These are phyloP conservation scores for Periophthalmus magnuspinnatus DNA, from an alignment of 2,797 vertebrate species.

Conservation along the genomic window DNA sequence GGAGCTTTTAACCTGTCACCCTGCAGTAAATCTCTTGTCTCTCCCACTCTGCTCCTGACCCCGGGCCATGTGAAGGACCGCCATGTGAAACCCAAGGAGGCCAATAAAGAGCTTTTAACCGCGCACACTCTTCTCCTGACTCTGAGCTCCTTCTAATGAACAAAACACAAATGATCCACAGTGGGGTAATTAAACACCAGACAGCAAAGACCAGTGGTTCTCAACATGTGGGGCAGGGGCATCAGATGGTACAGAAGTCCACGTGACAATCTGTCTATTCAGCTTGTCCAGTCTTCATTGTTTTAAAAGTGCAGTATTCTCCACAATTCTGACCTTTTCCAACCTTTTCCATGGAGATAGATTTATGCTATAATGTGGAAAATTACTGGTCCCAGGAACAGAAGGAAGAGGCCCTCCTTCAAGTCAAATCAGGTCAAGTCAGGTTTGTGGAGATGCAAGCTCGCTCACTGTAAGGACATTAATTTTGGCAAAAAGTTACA, in stretches of 20 bases:
- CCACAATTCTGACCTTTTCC: too few species aligned
- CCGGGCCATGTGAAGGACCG: constrained; percentile 19
- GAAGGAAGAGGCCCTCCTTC: too few species aligned
- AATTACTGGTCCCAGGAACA: too few species aligned
- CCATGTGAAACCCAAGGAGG: constrained; percentile 23
- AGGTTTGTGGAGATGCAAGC: too few species aligned
- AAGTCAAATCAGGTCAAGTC: too few species aligned
- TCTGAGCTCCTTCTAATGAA: not conserved
- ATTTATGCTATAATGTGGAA: too few species aligned
- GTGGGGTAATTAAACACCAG: not conserved
- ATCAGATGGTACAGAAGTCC: not conserved
- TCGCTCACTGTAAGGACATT: too few species aligned
- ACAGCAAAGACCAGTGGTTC: not conserved
- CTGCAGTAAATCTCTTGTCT: constrained; percentile 26
- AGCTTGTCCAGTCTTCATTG: not conserved
- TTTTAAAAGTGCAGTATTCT: not conserved
- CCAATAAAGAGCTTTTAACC: constrained; percentile 56
- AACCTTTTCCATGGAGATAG: too few species aligned
- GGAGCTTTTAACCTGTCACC: constrained; percentile 64
- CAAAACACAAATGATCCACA: not conserved
- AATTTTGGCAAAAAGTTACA: too few species aligned
- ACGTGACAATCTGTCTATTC: not conserved
- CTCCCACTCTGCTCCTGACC: constrained; percentile 5
- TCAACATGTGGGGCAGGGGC: not conserved
- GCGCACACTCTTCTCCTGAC: not conserved